Conservation (phyloP, 92 coral and sea anemone genomes). For the Phenganax marumi region DNA sequence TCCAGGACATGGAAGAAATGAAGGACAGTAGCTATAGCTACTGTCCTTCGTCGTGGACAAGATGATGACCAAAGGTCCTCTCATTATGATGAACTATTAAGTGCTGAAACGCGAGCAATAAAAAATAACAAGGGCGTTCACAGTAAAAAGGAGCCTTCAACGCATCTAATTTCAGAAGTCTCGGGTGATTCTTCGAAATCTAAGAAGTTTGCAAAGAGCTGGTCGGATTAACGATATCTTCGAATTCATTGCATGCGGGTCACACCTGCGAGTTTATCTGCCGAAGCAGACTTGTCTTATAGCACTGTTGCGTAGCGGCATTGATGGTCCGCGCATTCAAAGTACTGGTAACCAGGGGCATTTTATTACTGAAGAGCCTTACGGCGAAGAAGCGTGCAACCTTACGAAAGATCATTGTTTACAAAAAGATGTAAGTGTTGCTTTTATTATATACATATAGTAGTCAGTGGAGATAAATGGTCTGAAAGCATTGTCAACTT, state of each 20-base stretch:
- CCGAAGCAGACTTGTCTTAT: slow-evolving; percentile 90
- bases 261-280: slow-evolving; percentile 82
- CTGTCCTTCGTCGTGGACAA: slow-evolving; percentile 88
- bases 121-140: too few relatives aligned
- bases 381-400: slow-evolving; percentile 72
- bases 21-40: too few relatives aligned
- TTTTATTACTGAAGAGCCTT: slow-evolving; percentile 61
- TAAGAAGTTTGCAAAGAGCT: slow-evolving; percentile 91
- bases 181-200: slow-evolving; percentile 82
- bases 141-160: slow-evolving; percentile 83
- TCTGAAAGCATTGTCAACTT: slow-evolving; percentile 69
- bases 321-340: slow-evolving; percentile 83
- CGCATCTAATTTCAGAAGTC: slow-evolving; percentile 90
- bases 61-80: slow-evolving; percentile 96
- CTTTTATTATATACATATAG: too few relatives aligned
- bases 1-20: too few relatives aligned
- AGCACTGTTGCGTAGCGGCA: slow-evolving; percentile 47
- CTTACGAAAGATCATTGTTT: slow-evolving; percentile 59
- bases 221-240: slow-evolving; percentile 85
- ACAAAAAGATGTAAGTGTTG: slow-evolving; percentile 44
- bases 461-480: too few relatives aligned
- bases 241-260: slow-evolving; percentile 97
- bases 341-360: slow-evolving; percentile 70
- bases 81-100: slow-evolving; percentile 80
- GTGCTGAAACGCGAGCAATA: slow-evolving; percentile 89